Percentiles rank a stretch among this genome's conserved stretches.
Conservation (phyloP, 2,797 vertebrate species). For the Chelon labrosus region DNA sequence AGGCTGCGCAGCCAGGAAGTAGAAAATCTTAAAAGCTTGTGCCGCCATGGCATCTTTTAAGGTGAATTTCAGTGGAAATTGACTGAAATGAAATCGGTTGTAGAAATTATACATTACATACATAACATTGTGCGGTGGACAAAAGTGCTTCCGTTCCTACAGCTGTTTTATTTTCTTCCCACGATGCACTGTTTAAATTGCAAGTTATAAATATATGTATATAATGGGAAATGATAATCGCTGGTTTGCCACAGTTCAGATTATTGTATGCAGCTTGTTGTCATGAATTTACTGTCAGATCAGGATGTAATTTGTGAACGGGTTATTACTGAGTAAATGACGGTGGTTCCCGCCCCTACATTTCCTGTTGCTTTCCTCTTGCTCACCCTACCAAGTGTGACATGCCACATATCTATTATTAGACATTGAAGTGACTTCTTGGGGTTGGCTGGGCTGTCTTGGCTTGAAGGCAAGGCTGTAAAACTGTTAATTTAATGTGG, state of each 20-base stretch:
- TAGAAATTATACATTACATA: background rate
- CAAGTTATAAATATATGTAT: conserved; percentile 17
- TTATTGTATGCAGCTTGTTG: conserved; percentile 24
- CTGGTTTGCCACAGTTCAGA: conserved; percentile 4
- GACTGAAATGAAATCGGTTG: background rate
- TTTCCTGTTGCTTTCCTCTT: conserved; percentile 26
- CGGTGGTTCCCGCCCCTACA: conserved; percentile 54
- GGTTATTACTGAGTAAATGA: conserved; percentile 45
- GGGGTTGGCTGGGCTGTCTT: conserved; percentile 20
- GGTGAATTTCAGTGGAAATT: background rate
- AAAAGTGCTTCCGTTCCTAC: conserved; percentile 6
- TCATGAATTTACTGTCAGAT: conserved; percentile 14
- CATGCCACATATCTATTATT: conserved; percentile 55
- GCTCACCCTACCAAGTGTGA: conserved; percentile 22
- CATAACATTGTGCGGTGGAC: conserved; percentile 3
- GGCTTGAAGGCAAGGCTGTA: conserved; percentile 34
- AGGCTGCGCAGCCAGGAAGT: conserved; percentile 16
- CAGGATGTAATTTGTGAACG: conserved; percentile 40
- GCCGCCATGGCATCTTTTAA: background rate
- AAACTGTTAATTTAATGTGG: conserved; percentile 49
- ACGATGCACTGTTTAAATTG: background rate
- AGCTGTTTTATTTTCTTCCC: background rate
- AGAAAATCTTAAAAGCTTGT: conserved; percentile 8
- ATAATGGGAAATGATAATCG: conserved; percentile 23
- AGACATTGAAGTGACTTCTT: conserved; percentile 39